These are phyloP conservation scores for Apis florea DNA, from an alignment of 1,140 invertebrate genomes.

Conservation along the genomic window DNA sequence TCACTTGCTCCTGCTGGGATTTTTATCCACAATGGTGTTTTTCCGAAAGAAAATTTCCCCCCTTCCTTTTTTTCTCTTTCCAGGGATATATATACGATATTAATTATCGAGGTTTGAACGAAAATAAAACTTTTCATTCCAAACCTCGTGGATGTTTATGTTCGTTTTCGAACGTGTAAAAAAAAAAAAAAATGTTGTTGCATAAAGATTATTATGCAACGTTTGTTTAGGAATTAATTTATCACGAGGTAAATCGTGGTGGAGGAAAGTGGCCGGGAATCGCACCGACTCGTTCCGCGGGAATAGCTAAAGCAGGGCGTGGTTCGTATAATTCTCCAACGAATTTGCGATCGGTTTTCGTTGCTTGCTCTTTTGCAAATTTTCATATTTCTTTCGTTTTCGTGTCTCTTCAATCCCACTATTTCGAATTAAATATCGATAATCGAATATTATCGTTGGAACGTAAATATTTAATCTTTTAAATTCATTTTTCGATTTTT, in stretches of 20 bases:
- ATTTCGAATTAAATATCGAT: background rate
- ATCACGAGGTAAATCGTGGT: conserved; percentile 10
- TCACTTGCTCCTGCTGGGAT: background rate
- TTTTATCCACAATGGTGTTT: background rate
- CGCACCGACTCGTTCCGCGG: conserved; percentile 30
- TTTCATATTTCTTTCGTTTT: background rate
- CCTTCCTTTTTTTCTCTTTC: too few relatives aligned
- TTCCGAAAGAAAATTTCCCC: background rate
- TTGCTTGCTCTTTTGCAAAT: background rate
- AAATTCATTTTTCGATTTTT: background rate
- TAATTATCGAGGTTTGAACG: too few relatives aligned
- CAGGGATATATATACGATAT: too few relatives aligned
- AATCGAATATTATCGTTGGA: background rate
- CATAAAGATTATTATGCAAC: background rate
- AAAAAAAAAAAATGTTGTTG: background rate
- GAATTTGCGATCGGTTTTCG: background rate
- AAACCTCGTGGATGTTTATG: too few relatives aligned
- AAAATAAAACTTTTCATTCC: too few relatives aligned
- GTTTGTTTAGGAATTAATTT: conserved; percentile 17
- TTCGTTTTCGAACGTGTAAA: background rate
- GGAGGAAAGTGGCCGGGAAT: conserved; percentile 9
- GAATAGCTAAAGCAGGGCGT: conserved; percentile 41
- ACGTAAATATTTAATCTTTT: background rate
- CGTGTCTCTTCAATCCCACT: too few relatives aligned
- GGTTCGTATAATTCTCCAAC: conserved; percentile 42